These are phyloP conservation scores for Pachydiplax longipennis DNA, from an alignment of 2,888 invertebrate species.

Conservation along the genomic window DNA sequence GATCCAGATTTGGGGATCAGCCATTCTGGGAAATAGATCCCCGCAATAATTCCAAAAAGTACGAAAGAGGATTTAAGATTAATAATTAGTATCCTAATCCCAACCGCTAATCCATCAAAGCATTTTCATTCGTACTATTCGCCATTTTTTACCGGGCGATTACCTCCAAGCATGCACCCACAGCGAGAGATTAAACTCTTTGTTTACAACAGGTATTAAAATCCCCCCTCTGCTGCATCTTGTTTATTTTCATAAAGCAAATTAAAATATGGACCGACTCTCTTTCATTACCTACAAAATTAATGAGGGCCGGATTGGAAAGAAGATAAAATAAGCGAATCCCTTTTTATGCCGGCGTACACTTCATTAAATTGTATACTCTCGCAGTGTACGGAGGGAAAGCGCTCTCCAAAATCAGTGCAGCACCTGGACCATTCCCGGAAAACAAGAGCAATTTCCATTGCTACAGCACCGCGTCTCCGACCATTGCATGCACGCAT, in stretches of 20 bases:
- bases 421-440: not conserved
- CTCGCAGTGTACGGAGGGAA: not conserved
- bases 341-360: not conserved
- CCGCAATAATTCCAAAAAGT: too few species aligned
- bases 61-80: too few species aligned
- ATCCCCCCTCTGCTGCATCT: not conserved
- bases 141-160: too few species aligned
- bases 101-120: too few species aligned
- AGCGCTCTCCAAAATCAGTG: not conserved
- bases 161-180: too few species aligned
- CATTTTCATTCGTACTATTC: too few species aligned
- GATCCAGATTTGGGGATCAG: too few species aligned
- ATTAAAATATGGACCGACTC: not conserved
- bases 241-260: not conserved
- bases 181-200: too few species aligned
- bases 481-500: not conserved
- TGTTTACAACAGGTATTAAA: too few species aligned
- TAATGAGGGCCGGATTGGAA: not conserved
- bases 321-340: not conserved
- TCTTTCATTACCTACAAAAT: not conserved
- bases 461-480: not conserved
- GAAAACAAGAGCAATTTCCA: not conserved
- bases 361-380: not conserved
- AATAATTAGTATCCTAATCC: too few species aligned
- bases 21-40: too few species aligned